Percentiles rank a stretch among this genome's conserved stretches.
Evolutionary conservation across 1,140 invertebrate species (phyloP).

Genomic region (Drosophila lini): DNA sequence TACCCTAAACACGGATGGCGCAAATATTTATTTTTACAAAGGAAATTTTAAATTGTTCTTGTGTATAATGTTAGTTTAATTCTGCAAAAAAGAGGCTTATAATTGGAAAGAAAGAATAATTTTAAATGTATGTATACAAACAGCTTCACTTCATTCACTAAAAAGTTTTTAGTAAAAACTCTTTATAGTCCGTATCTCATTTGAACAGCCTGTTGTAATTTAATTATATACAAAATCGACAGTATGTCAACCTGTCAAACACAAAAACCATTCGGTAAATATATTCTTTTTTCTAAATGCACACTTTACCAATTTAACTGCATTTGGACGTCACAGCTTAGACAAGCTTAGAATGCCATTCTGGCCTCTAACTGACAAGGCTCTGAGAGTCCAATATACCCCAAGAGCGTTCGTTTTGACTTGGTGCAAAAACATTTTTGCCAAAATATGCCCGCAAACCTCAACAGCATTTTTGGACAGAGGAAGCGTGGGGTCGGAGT

Average conservation of each 20-base stretch:
- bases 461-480: constrained; percentile 68
- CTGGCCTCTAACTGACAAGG: constrained; percentile 4
- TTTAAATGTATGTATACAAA: background rate
- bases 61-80: background rate
- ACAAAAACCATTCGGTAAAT: background rate
- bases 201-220: background rate
- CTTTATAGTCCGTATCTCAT: background rate
- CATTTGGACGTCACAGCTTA: constrained; percentile 8
- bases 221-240: background rate
- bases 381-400: constrained; percentile 30
- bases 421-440: constrained; percentile 69
- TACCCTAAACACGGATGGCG: constrained; percentile 1
- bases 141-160: background rate
- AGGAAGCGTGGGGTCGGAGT: constrained; percentile 4
- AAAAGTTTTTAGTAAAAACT: too few species aligned
- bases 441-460: constrained; percentile 80
- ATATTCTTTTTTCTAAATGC: background rate
- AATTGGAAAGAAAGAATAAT: background rate
- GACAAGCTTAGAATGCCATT: constrained; percentile 12
- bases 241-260: background rate
- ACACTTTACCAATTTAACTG: background rate
- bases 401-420: constrained; percentile 7
- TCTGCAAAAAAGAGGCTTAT: background rate
- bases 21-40: background rate
- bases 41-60: background rate